Evolutionary conservation across 2,888 invertebrate genomes (phyloP).

Genomic region (Ectobius pallidus): DNA sequence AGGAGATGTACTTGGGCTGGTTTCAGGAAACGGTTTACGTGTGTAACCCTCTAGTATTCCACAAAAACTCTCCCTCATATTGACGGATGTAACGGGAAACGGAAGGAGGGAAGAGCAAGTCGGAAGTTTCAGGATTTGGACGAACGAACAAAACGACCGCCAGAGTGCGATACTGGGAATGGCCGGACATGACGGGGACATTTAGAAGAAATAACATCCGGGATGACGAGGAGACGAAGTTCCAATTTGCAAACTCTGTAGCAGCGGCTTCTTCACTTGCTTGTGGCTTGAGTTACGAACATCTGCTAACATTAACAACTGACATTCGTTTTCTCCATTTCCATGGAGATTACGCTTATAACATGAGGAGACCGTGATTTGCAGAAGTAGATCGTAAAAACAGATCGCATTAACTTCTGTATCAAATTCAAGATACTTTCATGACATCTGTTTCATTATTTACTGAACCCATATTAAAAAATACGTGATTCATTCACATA

Average conservation of each 20-base stretch:
- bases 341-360: background rate
- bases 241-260: background rate
- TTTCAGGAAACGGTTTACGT: background rate
- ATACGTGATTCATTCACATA: too few species aligned
- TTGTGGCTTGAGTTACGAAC: background rate
- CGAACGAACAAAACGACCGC: slow-evolving; percentile 9
- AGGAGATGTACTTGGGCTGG: background rate
- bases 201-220: background rate
- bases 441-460: too few species aligned
- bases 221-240: background rate
- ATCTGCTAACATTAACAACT: background rate
- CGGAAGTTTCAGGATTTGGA: slow-evolving; percentile 31
- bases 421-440: too few species aligned
- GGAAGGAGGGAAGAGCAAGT: slow-evolving; percentile 13
- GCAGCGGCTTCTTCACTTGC: background rate
- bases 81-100: slow-evolving; percentile 5
- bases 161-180: background rate
- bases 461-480: too few species aligned
- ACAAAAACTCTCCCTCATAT: background rate
- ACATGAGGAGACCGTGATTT: background rate
- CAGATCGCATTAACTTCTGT: too few species aligned
- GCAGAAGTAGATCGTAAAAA: background rate
- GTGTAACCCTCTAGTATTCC: background rate
- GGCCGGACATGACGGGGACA: background rate
- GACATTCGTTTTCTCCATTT: background rate